Percentiles rank a stretch among this genome's conserved stretches.
phyloP scores from a whole-genome alignment of 1,140 invertebrate species.

The Metopolophium dirhodum region DNA sequence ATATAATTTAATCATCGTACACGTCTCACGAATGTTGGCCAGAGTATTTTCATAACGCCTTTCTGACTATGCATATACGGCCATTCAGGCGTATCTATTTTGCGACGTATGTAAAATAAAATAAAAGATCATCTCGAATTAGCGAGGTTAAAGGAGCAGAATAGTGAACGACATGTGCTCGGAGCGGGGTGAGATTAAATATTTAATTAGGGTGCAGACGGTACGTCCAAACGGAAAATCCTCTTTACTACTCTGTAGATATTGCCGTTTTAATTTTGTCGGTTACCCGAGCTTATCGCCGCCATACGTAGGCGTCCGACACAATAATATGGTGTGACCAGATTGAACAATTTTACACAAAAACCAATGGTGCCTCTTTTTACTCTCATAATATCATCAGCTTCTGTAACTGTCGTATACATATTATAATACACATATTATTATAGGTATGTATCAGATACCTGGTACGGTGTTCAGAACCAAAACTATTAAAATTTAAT shows the following conservation, averaged over 20 bases:
- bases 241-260: background rate
- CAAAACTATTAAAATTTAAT: too few species aligned
- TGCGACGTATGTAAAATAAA: constrained; percentile 1
- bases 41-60: background rate
- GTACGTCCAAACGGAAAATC: constrained; percentile 12
- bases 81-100: background rate
- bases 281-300: background rate
- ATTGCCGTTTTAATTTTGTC: constrained; percentile 14
- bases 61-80: background rate
- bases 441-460: too few species aligned
- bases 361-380: background rate
- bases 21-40: background rate
- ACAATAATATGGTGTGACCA: background rate
- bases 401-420: background rate
- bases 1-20: constrained; percentile 9
- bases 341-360: background rate
- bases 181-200: constrained; percentile 16
- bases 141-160: background rate
- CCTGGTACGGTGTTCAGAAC: background rate
- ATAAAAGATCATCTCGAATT: constrained; percentile 12
- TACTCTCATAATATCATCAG: background rate
- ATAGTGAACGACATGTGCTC: background rate
- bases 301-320: background rate
- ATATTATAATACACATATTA: background rate
- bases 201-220: constrained; percentile 33